These are phyloP conservation scores for Eolophus roseicapilla DNA, from an alignment of 2,113 vertebrate genomes.

Conservation along the genomic window DNA sequence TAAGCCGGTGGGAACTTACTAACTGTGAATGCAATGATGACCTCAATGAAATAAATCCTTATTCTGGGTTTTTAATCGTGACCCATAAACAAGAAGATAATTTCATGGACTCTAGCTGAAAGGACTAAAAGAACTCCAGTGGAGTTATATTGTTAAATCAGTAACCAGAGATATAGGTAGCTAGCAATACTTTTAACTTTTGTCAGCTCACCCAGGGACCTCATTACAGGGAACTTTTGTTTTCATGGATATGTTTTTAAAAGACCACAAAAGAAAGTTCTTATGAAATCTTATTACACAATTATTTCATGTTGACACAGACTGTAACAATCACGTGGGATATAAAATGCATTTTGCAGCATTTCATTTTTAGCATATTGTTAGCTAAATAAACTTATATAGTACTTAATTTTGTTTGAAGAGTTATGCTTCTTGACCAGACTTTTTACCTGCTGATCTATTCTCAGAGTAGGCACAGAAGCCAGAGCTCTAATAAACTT, in stretches of 20 bases:
- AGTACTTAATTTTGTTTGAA: neutral
- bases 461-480: neutral
- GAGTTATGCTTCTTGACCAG: neutral
- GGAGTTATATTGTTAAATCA: neutral
- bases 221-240: neutral
- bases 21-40: neutral
- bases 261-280: neutral
- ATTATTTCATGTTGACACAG: neutral
- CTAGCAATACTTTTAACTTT: neutral
- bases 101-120: neutral
- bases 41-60: neutral
- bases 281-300: neutral
- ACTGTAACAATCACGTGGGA: neutral
- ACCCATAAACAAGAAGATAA: neutral
- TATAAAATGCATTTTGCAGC: neutral
- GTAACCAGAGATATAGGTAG: neutral
- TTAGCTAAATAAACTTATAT: neutral
- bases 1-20: neutral
- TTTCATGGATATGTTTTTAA: neutral
- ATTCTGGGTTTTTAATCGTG: neutral
- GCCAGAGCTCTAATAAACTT: neutral
- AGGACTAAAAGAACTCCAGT: neutral
- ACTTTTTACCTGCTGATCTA: neutral
- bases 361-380: neutral
- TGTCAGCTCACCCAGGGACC: neutral